Percentiles rank a stretch among this genome's conserved stretches.
phyloP scores from a whole-genome alignment of 1,140 invertebrate genomes.

The Heliconius congener region DNA sequence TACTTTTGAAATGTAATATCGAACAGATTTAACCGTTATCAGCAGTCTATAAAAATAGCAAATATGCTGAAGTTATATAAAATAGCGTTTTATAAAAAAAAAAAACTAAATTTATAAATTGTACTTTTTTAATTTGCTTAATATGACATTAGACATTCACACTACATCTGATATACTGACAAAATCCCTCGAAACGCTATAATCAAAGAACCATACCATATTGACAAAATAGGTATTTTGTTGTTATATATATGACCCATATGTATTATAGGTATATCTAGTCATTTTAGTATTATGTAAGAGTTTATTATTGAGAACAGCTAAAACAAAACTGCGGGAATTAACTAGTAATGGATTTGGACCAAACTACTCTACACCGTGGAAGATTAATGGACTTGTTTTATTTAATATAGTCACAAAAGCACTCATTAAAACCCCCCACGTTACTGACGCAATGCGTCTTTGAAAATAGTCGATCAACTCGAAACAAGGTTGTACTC shows the following conservation, averaged over 20 bases:
- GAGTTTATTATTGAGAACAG: neutral
- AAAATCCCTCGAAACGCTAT: neutral
- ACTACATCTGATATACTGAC: neutral
- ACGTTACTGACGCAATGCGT: constrained; percentile 45
- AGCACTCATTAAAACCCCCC: constrained; percentile 34
- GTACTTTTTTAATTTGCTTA: neutral
- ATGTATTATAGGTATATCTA: too few relatives aligned
- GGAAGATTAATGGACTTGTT: constrained; percentile 34
- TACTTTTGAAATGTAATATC: too few relatives aligned
- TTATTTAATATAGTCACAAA: constrained; percentile 33
- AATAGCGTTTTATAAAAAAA: too few relatives aligned
- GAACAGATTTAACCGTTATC: too few relatives aligned
- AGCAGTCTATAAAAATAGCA: too few relatives aligned
- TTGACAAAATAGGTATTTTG: neutral
- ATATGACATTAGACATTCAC: neutral
- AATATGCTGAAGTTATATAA: too few relatives aligned
- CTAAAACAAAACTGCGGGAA: neutral
- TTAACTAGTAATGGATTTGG: neutral
- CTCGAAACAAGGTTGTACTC: neutral
- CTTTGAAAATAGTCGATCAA: constrained; percentile 30
- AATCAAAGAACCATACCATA: neutral
- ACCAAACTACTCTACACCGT: constrained; percentile 16
- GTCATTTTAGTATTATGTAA: too few relatives aligned
- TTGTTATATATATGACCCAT: neutral
- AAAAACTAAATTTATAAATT: neutral